Conservation (phyloP, 2,888 invertebrate species). For the Cinara cedri region DNA sequence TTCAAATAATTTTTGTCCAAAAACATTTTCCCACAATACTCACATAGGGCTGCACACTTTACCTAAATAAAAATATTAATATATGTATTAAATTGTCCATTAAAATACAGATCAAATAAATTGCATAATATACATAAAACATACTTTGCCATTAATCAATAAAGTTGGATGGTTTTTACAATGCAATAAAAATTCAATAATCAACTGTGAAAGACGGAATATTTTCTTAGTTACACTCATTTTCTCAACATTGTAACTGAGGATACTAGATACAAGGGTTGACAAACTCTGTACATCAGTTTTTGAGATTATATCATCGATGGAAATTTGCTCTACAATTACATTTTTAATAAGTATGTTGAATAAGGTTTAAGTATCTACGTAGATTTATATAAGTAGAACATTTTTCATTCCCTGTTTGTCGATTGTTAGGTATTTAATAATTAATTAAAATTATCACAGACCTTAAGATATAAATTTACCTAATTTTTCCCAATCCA, state of each 20-base stretch:
- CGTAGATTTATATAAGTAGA: no score
- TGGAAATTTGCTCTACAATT: conserved; percentile 4
- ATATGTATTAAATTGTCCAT: not conserved
- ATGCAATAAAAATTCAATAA: conserved; percentile 47
- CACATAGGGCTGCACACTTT: conserved; percentile 20
- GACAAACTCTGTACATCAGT: conserved; percentile 28
- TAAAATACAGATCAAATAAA: no score
- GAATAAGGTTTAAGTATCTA: no score
- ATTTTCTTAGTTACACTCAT: conserved; percentile 46
- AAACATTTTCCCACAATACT: conserved; percentile 42
- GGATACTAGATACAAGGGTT: conserved; percentile 35
- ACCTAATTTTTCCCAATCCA: conserved; percentile 47
- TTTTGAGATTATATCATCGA: conserved; percentile 23
- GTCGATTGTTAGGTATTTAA: no score
- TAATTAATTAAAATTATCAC: no score
- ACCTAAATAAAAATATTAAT: not conserved
- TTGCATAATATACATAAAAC: not conserved
- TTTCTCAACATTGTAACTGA: conserved; percentile 44
- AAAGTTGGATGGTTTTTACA: conserved; percentile 31
- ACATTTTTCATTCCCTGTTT: no score
- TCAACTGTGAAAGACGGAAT: conserved; percentile 48
- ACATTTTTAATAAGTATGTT: no score
- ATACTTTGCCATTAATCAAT: conserved; percentile 5
- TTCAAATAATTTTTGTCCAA: conserved; percentile 18
- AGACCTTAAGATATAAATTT: not conserved